Conservation (phyloP, 2,888 invertebrate genomes). For the Ophioninae sp. region DNA sequence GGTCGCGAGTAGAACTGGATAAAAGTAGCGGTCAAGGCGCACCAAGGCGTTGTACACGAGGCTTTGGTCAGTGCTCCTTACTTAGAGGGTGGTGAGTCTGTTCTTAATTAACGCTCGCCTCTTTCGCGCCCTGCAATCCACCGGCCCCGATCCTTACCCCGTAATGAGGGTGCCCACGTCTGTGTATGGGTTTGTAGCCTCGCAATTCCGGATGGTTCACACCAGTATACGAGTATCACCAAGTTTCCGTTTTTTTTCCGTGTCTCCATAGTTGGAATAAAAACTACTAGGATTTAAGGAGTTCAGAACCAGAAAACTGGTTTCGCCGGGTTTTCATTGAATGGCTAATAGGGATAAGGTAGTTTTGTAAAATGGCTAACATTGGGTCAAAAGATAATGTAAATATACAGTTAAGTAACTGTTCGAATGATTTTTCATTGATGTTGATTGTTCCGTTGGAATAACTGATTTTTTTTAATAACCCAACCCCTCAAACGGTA, state of each 20-base stretch:
- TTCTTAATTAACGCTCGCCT: conserved; percentile 81
- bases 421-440: no score
- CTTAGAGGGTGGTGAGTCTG: conserved; percentile 80
- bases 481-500: no score
- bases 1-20: conserved; percentile 35
- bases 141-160: conserved; percentile 70
- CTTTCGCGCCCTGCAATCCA: conserved; percentile 77
- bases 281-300: no score
- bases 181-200: conserved; percentile 67
- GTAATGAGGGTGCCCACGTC: conserved; percentile 77
- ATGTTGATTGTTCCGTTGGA: no score
- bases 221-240: background rate
- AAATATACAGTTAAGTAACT: no score
- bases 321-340: no score
- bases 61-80: conserved; percentile 80
- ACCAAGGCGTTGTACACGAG: conserved; percentile 40
- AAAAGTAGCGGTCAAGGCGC: conserved; percentile 59
- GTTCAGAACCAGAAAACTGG: no score
- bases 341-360: no score
- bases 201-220: conserved; percentile 22
- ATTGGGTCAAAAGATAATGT: no score
- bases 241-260: conserved; percentile 56
- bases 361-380: no score
- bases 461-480: no score
- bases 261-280: no score